phyloP scores from a whole-genome alignment of 2,113 vertebrate species.

The Petroica traversi region DNA sequence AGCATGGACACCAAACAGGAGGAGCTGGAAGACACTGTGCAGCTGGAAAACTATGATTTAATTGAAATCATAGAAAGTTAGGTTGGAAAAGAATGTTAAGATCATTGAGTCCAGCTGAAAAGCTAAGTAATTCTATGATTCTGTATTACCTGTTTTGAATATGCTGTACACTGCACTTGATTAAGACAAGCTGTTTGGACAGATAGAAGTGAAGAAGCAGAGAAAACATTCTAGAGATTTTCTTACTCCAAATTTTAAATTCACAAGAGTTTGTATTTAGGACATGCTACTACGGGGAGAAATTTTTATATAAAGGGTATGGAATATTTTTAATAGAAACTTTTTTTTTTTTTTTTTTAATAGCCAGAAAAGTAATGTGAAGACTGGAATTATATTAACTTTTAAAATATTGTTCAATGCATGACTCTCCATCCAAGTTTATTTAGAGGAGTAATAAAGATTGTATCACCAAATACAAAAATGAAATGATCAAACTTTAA shows the following conservation, averaged over 20 bases:
- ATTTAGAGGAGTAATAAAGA: not conserved
- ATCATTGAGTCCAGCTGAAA: no score
- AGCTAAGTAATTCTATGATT: not conserved
- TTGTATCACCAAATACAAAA: not conserved
- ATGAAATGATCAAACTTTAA: not conserved
- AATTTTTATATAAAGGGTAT: not conserved
- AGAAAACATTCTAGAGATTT: not conserved
- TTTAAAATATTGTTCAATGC: not conserved
- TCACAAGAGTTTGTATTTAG: not conserved
- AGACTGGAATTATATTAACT: not conserved
- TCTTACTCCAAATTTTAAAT: not conserved
- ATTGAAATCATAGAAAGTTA: not conserved
- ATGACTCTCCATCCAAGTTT: fast-evolving
- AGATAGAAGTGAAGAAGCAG: not conserved
- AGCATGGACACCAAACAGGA: not conserved
- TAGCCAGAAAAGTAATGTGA: not conserved
- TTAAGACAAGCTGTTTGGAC: not conserved
- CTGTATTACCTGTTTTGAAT: not conserved
- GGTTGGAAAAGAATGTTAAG: no score
- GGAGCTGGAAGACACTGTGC: not conserved
- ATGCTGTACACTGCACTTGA: not conserved
- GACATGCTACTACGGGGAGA: not conserved
- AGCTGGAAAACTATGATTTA: not conserved
- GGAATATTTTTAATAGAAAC: not conserved
- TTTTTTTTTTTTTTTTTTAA: not conserved